A percentile compares a stretch with the other conserved stretches of the same genome.
phyloP scores from a whole-genome alignment of 2,113 vertebrate genomes.

The Candoia aspera region DNA sequence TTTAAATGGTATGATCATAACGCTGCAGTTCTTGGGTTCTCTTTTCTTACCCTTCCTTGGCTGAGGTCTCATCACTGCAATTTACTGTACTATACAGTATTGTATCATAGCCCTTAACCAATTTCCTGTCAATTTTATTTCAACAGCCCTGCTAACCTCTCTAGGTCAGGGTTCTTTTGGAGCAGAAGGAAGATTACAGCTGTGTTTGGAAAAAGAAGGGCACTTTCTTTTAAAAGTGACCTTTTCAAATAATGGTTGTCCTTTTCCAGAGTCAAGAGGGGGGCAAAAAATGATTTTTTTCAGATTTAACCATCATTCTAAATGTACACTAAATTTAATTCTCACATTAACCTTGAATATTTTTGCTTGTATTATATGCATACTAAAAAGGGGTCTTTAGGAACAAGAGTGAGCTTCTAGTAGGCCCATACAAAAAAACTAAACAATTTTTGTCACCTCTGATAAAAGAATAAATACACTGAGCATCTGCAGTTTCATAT shows the following conservation, averaged over 20 bases:
- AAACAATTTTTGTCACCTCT: background rate
- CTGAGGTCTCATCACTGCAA: background rate
- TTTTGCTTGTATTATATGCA: background rate
- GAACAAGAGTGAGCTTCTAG: background rate
- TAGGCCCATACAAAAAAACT: background rate
- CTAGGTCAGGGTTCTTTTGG: background rate
- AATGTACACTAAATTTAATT: background rate
- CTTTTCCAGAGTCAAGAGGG: background rate
- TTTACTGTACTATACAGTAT: background rate
- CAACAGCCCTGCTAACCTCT: background rate
- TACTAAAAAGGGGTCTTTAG: background rate
- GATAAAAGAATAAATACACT: background rate
- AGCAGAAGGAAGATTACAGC: background rate
- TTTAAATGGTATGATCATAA: background rate
- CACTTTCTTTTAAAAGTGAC: too few relatives aligned
- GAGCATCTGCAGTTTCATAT: background rate
- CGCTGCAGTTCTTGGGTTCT: background rate
- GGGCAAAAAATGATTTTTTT: background rate
- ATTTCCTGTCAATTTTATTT: background rate
- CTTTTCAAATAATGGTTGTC: background rate
- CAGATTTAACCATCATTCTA: background rate
- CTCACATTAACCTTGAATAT: background rate
- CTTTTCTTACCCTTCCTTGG: background rate
- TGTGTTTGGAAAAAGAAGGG: background rate
- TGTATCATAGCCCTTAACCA: background rate